A percentile compares a stretch with the other conserved stretches of the same genome.
Evolutionary conservation across 2,888 invertebrate species (phyloP).

Genomic region (Nemoura dubitans): DNA sequence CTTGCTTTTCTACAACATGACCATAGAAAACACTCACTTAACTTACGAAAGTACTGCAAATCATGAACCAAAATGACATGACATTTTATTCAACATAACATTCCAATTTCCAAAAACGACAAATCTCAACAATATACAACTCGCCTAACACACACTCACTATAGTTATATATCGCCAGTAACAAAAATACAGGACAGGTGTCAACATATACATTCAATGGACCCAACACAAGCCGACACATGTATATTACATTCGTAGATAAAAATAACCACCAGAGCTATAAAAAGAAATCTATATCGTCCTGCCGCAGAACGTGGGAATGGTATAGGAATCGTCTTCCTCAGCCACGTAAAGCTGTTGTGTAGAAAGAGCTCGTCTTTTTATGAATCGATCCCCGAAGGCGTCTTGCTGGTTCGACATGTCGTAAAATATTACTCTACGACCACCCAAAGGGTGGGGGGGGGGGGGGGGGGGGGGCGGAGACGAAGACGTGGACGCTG

Average conservation of each 20-base stretch:
- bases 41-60: too few relatives aligned
- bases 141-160: too few relatives aligned
- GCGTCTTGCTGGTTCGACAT: neutral
- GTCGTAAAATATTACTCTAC: constrained; percentile 7
- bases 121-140: neutral
- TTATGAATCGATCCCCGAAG: constrained; percentile 1
- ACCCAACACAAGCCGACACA: neutral
- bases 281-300: neutral
- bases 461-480: too few relatives aligned
- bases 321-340: too few relatives aligned
- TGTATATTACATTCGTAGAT: neutral
- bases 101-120: neutral
- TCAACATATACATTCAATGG: neutral
- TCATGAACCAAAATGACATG: too few relatives aligned
- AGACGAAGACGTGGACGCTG: too few relatives aligned
- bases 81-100: too few relatives aligned
- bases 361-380: neutral
- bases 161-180: neutral
- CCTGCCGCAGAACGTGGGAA: neutral
- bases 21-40: too few relatives aligned
- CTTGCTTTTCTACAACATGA: too few relatives aligned
- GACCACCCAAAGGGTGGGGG: too few relatives aligned
- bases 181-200: too few relatives aligned
- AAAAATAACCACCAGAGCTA: neutral
- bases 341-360: neutral